phyloP scores from a whole-genome alignment of 2,113 vertebrate species.

The Beaufortia kweichowensis region DNA sequence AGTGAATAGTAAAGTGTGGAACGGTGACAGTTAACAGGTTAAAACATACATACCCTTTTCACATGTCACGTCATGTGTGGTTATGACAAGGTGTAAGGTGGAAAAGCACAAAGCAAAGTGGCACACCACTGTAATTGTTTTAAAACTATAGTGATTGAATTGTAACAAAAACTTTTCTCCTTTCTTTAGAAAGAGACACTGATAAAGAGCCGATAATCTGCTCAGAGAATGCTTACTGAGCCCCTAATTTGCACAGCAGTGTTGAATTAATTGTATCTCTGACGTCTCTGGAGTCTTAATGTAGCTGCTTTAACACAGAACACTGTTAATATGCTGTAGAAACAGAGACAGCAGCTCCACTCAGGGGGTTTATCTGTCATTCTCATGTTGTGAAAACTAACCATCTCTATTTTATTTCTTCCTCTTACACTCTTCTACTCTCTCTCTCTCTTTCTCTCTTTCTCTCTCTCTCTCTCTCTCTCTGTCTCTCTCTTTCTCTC shows the following conservation, averaged over 20 bases:
- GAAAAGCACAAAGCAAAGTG: background rate
- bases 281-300: slow-evolving; percentile 47
- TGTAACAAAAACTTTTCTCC: slow-evolving; percentile 2
- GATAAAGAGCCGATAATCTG: slow-evolving; percentile 14
- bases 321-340: slow-evolving; percentile 49
- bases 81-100: background rate
- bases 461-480: slow-evolving; percentile 25
- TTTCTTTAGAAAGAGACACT: slow-evolving; percentile 19
- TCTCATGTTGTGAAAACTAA: slow-evolving; percentile 21
- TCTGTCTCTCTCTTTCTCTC: background rate
- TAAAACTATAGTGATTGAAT: background rate
- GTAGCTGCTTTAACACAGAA: slow-evolving; percentile 47
- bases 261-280: slow-evolving; percentile 56
- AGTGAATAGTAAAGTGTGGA: too few species aligned
- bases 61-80: too few species aligned
- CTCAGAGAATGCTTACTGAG: slow-evolving; percentile 30
- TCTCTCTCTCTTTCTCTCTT: slow-evolving; percentile 10
- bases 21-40: too few species aligned
- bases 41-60: too few species aligned
- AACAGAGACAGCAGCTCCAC: slow-evolving; percentile 39
- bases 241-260: slow-evolving; percentile 51
- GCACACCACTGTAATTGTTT: background rate
- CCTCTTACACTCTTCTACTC: background rate
- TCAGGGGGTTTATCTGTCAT: slow-evolving; percentile 41
- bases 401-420: background rate